Base-by-base conservation (phyloP, 2,888 invertebrate species). In the Therioaphis trifolii region DNA sequence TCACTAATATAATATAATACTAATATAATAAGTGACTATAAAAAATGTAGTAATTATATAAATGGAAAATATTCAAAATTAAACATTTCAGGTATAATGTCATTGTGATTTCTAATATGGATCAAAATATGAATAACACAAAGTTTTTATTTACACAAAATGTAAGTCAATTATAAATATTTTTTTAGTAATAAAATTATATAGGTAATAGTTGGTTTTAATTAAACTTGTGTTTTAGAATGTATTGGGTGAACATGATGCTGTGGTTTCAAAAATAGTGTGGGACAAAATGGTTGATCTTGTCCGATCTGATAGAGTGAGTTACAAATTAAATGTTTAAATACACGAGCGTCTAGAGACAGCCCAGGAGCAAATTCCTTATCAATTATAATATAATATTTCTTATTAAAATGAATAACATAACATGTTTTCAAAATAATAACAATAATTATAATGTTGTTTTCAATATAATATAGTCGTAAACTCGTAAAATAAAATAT, bases 241-340 rank as follows among this genome's bases (percentile, higher is more conserved):
- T 49, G 46, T 86, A 24, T 85, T 86, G n/a, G 86, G 85, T 68
- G 86, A 86, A 14, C 84, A 86, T 43, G 86, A 86, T 15, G 86
- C 86, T 66, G 86, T 86, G n/a, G 84, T 85, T 4, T 61, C 86
- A 21, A 86, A 86, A 63, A 69, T 80, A 52, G 86, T 86, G 58
- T 87, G 87, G 72, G 88, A 88, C 4, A 88, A 87, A 40, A 89
- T 92, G 85, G 87, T 92, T 21, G 89, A 90, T 29, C 88, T 91
- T 86, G 88, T 92, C 1, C 88, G 88, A 76, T 88, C 88, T 71
- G 91, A 90, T 85, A 89, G 89, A 85, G 91, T 88, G 84, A 85
- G 84, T 66, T 49, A 3, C 7, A 40, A 52, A 40, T 43, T 27
- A 21, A 63, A 63, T 4, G 1, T 29, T 21, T 29, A n/a, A n/a